A percentile compares a stretch with the other conserved stretches of the same genome.
phyloP scores from a whole-genome alignment of 2,113 vertebrate genomes.

The Bos indicus region DNA sequence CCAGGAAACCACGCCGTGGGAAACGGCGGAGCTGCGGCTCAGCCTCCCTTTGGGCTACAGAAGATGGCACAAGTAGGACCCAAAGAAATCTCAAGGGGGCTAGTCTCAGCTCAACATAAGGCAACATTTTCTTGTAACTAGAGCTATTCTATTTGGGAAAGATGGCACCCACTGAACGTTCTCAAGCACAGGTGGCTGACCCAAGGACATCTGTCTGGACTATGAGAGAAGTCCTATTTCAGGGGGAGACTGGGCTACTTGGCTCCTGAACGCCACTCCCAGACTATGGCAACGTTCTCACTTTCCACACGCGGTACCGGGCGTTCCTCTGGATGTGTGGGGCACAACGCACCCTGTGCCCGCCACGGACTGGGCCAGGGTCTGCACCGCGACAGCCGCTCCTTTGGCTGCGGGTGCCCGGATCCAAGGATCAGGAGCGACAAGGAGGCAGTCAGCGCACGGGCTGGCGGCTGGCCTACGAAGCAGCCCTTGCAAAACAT shows the following conservation, averaged over 20 bases:
- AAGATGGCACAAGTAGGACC: not conserved
- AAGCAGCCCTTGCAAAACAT: not conserved
- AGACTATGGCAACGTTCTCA: not conserved
- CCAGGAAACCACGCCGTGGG: not conserved
- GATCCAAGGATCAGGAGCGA: not conserved
- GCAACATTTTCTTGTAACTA: not conserved
- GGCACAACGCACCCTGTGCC: not conserved
- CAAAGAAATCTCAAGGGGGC: not conserved
- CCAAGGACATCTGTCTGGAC: not conserved
- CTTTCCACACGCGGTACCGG: not conserved
- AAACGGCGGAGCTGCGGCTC: too few relatives aligned
- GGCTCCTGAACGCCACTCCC: not conserved
- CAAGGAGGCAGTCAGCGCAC: not conserved
- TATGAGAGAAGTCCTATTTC: not conserved
- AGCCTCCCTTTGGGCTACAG: too few relatives aligned
- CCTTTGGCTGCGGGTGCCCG: not conserved
- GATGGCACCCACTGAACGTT: not conserved
- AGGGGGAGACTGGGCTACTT: not conserved
- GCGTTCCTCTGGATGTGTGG: not conserved
- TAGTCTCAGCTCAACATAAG: not conserved
- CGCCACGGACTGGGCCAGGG: not conserved
- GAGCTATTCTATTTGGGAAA: not conserved
- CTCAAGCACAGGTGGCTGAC: not conserved
- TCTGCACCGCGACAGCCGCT: not conserved
- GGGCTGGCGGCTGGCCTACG: rapidly evolving